Percentiles rank a stretch among this genome's conserved stretches.
Evolutionary conservation across 2,888 invertebrate genomes (phyloP).

Genomic region (Leptogaster cylindrica): DNA sequence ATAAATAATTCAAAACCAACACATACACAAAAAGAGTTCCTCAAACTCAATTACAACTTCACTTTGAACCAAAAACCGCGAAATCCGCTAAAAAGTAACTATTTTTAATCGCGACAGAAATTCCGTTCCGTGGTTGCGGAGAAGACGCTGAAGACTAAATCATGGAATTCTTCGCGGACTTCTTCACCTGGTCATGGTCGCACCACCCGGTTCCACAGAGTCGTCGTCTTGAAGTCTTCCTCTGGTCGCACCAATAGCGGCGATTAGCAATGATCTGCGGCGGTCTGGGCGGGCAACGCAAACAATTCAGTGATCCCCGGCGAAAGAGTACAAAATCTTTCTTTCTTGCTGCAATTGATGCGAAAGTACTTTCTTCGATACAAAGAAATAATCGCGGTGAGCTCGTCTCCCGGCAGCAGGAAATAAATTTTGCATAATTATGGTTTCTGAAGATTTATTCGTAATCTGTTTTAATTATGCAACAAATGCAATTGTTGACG

Average conservation of each 20-base stretch:
- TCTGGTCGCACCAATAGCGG: background rate
- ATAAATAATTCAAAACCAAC: too few relatives aligned
- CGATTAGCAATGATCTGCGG: too few relatives aligned
- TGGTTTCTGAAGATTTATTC: constrained; percentile 17
- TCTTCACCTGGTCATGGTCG: constrained; percentile 2
- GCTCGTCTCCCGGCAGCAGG: constrained; percentile 1
- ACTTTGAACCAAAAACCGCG: too few relatives aligned
- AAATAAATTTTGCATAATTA: constrained; percentile 33
- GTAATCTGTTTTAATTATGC: constrained; percentile 22
- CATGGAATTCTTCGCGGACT: constrained; percentile 6
- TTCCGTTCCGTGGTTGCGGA: constrained; percentile 2
- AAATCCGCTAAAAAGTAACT: too few relatives aligned
- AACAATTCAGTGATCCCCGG: too few relatives aligned
- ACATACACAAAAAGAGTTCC: too few relatives aligned
- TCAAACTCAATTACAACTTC: too few relatives aligned
- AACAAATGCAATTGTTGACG: background rate
- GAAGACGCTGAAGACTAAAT: constrained; percentile 27
- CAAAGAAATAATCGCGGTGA: background rate
- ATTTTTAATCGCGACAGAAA: background rate
- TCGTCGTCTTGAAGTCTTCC: constrained; percentile 2
- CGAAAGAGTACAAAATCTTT: too few relatives aligned
- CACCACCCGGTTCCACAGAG: background rate
- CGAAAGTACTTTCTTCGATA: constrained; percentile 30
- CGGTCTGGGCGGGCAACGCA: too few relatives aligned
- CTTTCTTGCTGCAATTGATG: constrained; percentile 19